Conservation (phyloP, 2,888 invertebrate species). For the Polydrusus pterygomalis region DNA sequence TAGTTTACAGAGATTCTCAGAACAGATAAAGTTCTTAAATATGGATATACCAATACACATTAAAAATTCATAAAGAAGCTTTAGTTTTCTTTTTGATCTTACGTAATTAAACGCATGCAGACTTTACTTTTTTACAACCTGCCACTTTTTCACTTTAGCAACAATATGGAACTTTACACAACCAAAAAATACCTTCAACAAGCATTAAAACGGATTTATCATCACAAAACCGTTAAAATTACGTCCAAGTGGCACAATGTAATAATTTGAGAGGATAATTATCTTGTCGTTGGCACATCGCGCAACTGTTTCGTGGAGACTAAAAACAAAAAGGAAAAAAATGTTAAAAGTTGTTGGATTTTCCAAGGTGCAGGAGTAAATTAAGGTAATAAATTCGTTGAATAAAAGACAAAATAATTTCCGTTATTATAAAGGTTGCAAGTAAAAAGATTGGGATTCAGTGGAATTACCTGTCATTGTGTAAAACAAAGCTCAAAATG, state of each 20-base stretch:
- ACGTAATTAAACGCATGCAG: no score
- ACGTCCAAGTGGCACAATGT: conserved; percentile 16
- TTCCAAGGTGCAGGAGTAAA: not conserved
- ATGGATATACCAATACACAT: no score
- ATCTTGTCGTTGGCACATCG: conserved; percentile 37
- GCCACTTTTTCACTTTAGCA: not conserved
- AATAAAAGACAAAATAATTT: not conserved
- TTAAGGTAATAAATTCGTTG: not conserved
- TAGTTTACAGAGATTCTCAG: no score
- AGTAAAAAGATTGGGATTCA: not conserved
- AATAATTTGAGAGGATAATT: conserved; percentile 41
- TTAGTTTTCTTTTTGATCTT: no score
- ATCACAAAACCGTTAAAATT: conserved; percentile 26
- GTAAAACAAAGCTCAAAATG: no score
- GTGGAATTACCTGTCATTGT: not conserved
- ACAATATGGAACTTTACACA: not conserved
- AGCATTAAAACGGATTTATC: conserved; percentile 9
- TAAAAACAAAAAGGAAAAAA: conserved; percentile 6
- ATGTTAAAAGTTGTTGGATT: not conserved
- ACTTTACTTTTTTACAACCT: no score
- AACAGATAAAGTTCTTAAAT: no score
- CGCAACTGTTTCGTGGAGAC: conserved; percentile 13
- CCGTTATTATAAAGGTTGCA: not conserved
- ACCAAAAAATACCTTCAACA: not conserved
- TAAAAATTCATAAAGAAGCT: no score